These are phyloP conservation scores for Scophthalmus maximus DNA, from an alignment of 2,113 vertebrate species.

Conservation along the genomic window DNA sequence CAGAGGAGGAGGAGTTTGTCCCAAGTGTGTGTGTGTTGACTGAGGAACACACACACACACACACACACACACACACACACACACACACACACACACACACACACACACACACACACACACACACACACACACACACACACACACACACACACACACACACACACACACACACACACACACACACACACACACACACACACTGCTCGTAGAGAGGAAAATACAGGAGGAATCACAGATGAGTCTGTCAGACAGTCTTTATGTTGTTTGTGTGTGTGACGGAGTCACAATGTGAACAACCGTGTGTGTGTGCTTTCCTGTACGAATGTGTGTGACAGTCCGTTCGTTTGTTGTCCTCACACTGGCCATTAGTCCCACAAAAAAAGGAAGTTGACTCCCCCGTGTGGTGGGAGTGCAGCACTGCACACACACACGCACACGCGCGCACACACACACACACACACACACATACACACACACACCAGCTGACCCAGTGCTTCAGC, in stretches of 20 bases:
- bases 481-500: conserved; percentile 45
- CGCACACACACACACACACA: conserved; percentile 39
- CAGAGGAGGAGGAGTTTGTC: conserved; percentile 41
- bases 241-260: conserved; percentile 17
- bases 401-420: conserved; percentile 61
- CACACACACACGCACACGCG: conserved; percentile 35
- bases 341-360: conserved; percentile 20
- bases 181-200: no score
- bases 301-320: conserved; percentile 61
- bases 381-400: conserved; percentile 60
- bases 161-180: background rate
- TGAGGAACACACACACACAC: conserved; percentile 19
- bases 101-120: background rate
- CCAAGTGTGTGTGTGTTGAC: conserved; percentile 4
- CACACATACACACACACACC: conserved; percentile 20
- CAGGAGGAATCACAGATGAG: conserved; percentile 43
- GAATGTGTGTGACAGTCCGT: conserved; percentile 21
- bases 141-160: conserved; percentile 8
- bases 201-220: conserved; percentile 49
- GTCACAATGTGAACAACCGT: no score
- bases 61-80: background rate
- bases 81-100: no score
- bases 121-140: background rate
- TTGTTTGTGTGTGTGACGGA: conserved; percentile 41
- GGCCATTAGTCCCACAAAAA: conserved; percentile 35